Evolutionary conservation across 2,797 vertebrate genomes (phyloP).

Genomic region (Poecilia gillii): DNA sequence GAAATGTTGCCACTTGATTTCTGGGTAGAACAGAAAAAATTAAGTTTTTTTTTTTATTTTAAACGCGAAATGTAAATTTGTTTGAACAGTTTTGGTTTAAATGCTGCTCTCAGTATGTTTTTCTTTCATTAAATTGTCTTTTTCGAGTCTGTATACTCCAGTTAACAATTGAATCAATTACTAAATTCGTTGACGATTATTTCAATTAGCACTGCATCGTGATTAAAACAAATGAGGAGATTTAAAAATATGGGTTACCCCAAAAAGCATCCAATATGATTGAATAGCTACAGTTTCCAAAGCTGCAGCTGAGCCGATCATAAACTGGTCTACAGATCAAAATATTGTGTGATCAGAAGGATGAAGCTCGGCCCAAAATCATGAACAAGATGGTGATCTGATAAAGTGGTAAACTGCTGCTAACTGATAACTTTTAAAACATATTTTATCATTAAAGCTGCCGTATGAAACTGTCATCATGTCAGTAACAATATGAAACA

Average conservation of each 20-base stretch:
- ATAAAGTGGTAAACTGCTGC: background rate
- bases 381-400: background rate
- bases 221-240: background rate
- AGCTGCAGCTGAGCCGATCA: background rate
- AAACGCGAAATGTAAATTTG: background rate
- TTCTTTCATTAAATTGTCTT: background rate
- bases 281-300: background rate
- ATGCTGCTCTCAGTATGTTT: background rate
- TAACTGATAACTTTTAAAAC: background rate
- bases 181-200: background rate
- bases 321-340: slow-evolving; percentile 8
- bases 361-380: background rate
- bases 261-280: background rate
- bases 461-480: no score
- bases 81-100: background rate
- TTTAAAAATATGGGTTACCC: background rate
- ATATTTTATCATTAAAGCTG: background rate
- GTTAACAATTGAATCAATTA: background rate
- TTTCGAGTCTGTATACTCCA: background rate
- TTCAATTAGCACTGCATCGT: background rate
- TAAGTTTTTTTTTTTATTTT: background rate
- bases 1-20: background rate
- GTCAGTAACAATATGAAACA: no score
- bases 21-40: no score
- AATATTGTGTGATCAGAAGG: background rate